Evolutionary conservation across 2,797 vertebrate species (phyloP).

Genomic region (Picus viridis): DNA sequence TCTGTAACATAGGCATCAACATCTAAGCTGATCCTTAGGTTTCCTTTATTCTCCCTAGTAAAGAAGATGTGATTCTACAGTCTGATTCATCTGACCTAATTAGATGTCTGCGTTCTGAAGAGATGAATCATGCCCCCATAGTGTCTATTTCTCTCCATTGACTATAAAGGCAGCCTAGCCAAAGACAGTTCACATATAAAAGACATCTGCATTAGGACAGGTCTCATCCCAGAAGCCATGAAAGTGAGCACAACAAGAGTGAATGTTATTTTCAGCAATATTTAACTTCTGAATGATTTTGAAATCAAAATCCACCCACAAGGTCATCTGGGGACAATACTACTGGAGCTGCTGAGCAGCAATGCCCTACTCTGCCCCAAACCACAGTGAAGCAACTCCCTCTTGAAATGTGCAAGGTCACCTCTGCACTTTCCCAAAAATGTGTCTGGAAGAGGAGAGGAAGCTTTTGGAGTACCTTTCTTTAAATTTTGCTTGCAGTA

Average conservation of each 20-base stretch:
- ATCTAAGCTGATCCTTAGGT: neutral
- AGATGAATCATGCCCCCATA: conserved; percentile 45
- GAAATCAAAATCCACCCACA: conserved; percentile 2
- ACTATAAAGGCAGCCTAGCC: conserved; percentile 6
- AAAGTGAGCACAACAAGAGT: neutral
- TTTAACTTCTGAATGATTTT: conserved; percentile 7
- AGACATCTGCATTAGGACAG: neutral
- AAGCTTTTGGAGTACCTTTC: neutral
- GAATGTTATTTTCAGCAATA: conserved; percentile 28
- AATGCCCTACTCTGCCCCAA: neutral
- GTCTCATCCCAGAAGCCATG: conserved; percentile 7
- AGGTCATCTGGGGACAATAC: conserved; percentile 30
- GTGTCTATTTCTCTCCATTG: conserved; percentile 26
- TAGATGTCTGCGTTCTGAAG: conserved; percentile 14
- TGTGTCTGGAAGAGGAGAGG: neutral
- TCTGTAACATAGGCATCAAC: neutral
- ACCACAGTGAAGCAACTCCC: neutral
- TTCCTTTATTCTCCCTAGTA: conserved; percentile 32
- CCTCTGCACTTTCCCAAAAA: neutral
- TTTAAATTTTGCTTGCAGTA: neutral
- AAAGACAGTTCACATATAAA: conserved; percentile 29
- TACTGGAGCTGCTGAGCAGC: neutral
- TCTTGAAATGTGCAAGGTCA: neutral
- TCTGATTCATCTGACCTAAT: conserved; percentile 62
- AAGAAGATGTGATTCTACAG: conserved; percentile 16